Conservation (phyloP, 2,113 vertebrate genomes). For the Empidonax alnorum region DNA sequence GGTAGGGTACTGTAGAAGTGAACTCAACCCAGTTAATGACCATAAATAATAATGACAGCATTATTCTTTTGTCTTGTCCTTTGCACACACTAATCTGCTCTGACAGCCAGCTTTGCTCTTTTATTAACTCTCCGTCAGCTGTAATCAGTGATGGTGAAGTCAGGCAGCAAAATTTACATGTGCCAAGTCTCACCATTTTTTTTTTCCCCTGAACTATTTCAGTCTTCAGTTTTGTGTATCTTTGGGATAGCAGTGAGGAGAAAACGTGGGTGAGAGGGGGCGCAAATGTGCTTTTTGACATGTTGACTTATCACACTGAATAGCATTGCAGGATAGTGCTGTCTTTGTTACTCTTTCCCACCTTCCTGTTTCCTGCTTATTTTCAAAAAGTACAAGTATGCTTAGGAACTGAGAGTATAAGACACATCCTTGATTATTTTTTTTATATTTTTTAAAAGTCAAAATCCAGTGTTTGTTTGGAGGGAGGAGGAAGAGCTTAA, state of each 20-base stretch:
- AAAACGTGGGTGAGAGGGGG: background rate
- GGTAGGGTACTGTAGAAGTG: conserved; percentile 74
- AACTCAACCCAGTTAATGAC: conserved; percentile 88
- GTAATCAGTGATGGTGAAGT: conserved; percentile 89
- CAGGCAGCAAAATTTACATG: conserved; percentile 88
- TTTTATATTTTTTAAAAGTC: background rate
- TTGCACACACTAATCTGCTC: conserved; percentile 86
- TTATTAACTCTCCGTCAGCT: conserved; percentile 92
- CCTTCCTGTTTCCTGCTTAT: background rate
- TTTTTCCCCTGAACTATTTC: background rate
- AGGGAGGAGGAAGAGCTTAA: background rate
- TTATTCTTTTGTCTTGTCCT: conserved; percentile 89
- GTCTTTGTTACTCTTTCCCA: background rate
- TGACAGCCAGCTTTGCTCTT: conserved; percentile 96
- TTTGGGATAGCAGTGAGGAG: background rate
- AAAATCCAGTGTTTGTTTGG: background rate
- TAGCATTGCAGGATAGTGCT: background rate
- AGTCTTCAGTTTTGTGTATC: background rate
- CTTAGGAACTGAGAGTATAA: background rate
- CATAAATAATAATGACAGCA: conserved; percentile 85
- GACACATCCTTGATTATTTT: background rate
- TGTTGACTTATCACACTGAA: background rate
- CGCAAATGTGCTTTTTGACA: background rate
- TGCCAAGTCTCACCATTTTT: conserved; percentile 60
- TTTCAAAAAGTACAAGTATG: background rate